Evolutionary conservation across 2,113 vertebrate genomes (phyloP).

Genomic region (Microtus richardsoni): DNA sequence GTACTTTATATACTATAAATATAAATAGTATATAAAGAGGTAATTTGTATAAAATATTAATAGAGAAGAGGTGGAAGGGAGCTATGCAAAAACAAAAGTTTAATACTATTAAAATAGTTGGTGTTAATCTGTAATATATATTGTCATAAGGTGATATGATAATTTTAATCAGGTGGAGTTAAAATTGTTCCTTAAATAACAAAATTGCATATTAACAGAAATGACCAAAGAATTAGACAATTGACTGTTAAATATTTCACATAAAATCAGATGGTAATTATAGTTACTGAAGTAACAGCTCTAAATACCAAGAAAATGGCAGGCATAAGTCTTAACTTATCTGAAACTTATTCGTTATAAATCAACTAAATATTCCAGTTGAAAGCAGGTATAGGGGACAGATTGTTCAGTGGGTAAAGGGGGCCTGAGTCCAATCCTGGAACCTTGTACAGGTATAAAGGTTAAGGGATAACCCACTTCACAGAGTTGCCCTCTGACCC

Average conservation of each 20-base stretch:
- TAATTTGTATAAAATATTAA: slow-evolving; percentile 34
- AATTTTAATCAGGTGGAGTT: slow-evolving; percentile 13
- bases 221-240: not conserved
- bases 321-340: not conserved
- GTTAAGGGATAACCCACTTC: not conserved
- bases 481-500: not conserved
- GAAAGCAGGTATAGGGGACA: not conserved
- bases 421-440: not conserved
- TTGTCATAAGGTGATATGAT: slow-evolving; percentile 24
- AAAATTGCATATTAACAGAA: not conserved
- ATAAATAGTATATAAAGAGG: not conserved
- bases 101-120: not conserved
- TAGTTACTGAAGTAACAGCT: not conserved
- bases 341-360: not conserved
- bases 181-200: not conserved
- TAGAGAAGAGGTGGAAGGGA: not conserved
- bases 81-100: not conserved
- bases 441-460: not conserved
- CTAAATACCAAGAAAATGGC: not conserved
- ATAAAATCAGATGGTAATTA: not conserved
- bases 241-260: not conserved
- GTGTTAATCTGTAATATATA: not conserved
- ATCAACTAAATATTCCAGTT: not conserved
- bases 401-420: not conserved
- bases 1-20: not conserved